Evolutionary conservation across 2,113 vertebrate genomes (phyloP).

Genomic region (Toxostoma redivivum): DNA sequence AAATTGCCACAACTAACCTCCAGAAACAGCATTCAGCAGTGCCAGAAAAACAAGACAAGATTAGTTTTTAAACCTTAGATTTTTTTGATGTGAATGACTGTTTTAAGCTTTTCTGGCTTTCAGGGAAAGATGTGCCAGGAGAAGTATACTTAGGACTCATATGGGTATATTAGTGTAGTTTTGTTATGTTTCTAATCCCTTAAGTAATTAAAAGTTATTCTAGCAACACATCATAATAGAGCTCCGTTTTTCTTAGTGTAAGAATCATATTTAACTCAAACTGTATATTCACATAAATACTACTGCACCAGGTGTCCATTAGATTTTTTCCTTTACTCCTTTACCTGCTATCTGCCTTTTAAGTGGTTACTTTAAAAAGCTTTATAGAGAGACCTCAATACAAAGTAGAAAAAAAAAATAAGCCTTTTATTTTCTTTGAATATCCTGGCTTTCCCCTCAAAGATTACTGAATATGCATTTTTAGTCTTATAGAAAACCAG

Average conservation of each 20-base stretch:
- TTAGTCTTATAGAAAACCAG: neutral
- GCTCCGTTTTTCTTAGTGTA: neutral
- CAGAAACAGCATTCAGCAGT: neutral
- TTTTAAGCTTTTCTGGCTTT: neutral
- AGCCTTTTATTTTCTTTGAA: neutral
- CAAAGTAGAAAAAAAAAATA: neutral
- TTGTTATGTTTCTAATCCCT: neutral
- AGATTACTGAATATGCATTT: neutral
- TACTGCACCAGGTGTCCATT: neutral
- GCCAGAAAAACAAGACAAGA: neutral
- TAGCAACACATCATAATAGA: neutral
- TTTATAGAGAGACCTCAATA: neutral
- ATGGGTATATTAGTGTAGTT: neutral
- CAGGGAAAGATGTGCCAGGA: neutral
- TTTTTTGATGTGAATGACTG: neutral
- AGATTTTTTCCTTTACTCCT: neutral
- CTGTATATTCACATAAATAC: neutral
- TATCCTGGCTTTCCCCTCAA: neutral
- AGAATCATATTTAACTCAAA: neutral
- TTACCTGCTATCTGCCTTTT: neutral
- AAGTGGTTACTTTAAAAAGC: neutral
- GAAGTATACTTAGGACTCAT: neutral
- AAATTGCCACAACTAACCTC: neutral
- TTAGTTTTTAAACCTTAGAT: neutral
- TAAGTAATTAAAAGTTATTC: neutral